phyloP scores from a whole-genome alignment of 2,797 vertebrate genomes.

The Halcyon badia region DNA sequence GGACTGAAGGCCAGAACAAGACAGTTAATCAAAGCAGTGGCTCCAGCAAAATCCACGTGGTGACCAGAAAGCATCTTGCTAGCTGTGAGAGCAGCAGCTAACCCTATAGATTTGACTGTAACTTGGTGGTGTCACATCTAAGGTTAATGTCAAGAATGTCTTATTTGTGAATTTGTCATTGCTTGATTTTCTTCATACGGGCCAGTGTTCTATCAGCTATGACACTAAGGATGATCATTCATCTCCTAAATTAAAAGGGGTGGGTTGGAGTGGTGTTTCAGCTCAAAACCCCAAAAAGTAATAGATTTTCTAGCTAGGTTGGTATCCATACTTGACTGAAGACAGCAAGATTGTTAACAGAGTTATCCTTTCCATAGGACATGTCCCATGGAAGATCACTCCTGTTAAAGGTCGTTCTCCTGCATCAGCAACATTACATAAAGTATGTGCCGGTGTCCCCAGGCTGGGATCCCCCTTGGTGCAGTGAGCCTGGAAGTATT shows the following conservation, averaged over 20 bases:
- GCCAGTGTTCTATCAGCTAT: background rate
- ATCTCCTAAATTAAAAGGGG: background rate
- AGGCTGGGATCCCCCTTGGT: background rate
- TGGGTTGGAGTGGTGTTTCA: background rate
- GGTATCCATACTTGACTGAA: background rate
- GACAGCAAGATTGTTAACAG: background rate
- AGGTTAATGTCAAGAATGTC: background rate
- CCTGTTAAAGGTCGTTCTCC: background rate
- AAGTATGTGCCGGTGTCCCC: background rate
- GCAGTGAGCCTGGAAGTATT: background rate
- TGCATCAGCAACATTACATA: background rate
- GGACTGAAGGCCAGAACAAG: background rate
- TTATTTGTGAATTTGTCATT: background rate
- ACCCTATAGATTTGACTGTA: background rate
- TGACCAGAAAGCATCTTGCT: background rate
- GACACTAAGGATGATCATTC: background rate
- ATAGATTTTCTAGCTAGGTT: background rate
- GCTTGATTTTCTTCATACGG: background rate
- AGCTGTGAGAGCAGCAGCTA: background rate
- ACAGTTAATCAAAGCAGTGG: background rate
- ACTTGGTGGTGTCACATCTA: background rate
- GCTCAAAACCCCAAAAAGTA: background rate
- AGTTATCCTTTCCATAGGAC: background rate
- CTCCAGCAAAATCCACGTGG: background rate
- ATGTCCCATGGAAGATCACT: background rate